Conservation (phyloP, 2,797 vertebrate genomes). For the Bradypodion pumilum region DNA sequence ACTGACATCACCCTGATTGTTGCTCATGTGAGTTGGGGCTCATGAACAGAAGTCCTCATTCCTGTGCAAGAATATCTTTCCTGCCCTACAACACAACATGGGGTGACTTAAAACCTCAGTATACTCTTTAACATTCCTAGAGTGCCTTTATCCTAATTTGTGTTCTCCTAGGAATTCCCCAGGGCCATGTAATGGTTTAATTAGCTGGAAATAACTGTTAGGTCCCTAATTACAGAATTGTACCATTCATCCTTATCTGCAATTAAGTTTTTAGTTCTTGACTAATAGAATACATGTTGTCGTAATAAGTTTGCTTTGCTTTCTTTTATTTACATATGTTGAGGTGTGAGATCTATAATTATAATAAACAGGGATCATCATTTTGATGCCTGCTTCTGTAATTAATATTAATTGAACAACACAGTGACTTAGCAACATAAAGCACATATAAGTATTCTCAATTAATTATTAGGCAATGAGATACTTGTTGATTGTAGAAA, state of each 20-base stretch:
- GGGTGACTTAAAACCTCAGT: neutral
- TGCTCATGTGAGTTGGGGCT: too few relatives aligned
- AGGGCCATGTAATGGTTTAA: constrained; percentile 40
- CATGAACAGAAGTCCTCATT: too few relatives aligned
- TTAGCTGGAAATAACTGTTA: constrained; percentile 56
- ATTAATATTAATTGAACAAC: constrained; percentile 71
- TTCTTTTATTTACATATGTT: constrained; percentile 64
- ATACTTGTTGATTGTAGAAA: constrained; percentile 51
- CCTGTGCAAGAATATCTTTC: neutral
- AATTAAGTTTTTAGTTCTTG: constrained; percentile 65
- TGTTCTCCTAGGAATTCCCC: constrained; percentile 18
- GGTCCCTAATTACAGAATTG: constrained; percentile 55
- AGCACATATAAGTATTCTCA: constrained; percentile 42
- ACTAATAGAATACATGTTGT: constrained; percentile 58
- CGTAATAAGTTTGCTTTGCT: constrained; percentile 54
- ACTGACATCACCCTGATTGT: too few relatives aligned
- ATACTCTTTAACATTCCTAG: constrained; percentile 16
- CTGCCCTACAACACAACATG: neutral
- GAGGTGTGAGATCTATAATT: constrained; percentile 66
- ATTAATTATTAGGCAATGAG: constrained; percentile 63
- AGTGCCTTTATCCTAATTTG: constrained; percentile 29
- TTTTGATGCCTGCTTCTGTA: constrained; percentile 70
- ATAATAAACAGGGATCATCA: constrained; percentile 56
- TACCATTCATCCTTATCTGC: constrained; percentile 55
- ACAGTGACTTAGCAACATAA: constrained; percentile 62